These are phyloP conservation scores for Lamellibrachia satsuma DNA, from an alignment of 2,888 invertebrate species.

Conservation along the genomic window DNA sequence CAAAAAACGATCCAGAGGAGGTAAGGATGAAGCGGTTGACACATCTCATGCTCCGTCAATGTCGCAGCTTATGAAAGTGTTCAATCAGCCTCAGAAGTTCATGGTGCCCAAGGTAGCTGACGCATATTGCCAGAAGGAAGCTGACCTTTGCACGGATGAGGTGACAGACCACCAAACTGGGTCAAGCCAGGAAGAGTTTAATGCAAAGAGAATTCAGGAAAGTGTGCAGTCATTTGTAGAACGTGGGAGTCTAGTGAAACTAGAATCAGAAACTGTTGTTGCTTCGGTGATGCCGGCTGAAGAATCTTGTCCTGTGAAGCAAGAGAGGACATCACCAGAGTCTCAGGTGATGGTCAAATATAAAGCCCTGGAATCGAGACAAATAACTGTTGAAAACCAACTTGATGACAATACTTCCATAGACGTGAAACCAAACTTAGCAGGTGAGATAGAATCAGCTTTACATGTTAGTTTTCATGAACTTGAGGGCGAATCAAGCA, in stretches of 20 bases:
- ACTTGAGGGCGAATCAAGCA: neutral
- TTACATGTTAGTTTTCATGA: neutral
- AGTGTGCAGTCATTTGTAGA: neutral
- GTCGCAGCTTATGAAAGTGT: neutral
- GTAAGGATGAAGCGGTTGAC: neutral
- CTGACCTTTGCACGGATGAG: neutral
- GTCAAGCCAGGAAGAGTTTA: neutral
- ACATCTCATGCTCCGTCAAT: neutral
- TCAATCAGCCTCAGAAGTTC: neutral
- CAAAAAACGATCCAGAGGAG: neutral
- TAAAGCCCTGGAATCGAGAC: too few relatives aligned
- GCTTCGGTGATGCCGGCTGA: neutral
- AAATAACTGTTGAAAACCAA: too few relatives aligned
- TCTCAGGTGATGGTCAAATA: too few relatives aligned
- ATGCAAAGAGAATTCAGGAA: neutral
- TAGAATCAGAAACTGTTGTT: neutral
- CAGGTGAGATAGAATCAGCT: neutral
- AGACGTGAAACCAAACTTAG: neutral
- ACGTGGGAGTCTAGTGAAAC: neutral
- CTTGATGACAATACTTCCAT: neutral
- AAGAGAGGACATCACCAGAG: neutral
- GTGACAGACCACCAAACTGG: neutral
- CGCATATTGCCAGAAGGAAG: neutral
- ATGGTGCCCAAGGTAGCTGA: constrained; percentile 12
- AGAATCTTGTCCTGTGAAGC: neutral